Evolutionary conservation across 2,797 vertebrate genomes (phyloP), one percentile per base, ranked within the genome.

Genomic region (Lindbergichthys nudifrons): DNA sequence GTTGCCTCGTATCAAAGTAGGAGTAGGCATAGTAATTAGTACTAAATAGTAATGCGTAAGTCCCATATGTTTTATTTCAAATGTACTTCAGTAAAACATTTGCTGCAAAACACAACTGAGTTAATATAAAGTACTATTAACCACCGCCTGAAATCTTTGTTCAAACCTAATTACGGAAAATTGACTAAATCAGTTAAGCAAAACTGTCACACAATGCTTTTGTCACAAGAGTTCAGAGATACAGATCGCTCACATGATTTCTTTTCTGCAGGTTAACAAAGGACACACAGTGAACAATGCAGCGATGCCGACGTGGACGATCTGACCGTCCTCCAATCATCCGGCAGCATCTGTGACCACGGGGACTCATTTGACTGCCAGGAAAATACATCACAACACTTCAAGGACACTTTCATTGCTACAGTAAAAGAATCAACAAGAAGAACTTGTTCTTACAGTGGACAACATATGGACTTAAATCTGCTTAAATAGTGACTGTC

Each of bases 261-360:
- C 42, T 65, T 50, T n/a, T 2, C 73, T 73, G 39, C 88, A 88
- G 85, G 81, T 86, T 68, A 73, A 74, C 68, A 56, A 56, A 82
- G 59, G 83, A 78, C 14, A 0, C 50, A 60, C 54, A 52, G 57
- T 66, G 53, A 63, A 39, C 71, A 5, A 41, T 10, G 14, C 36
- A 50, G 26, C 8, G 0, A 36, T 57, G 60, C 50, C 69, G 53
- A n/a, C 43, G 10, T 41, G 46, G 73, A 76, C 32, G 12, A 41
- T 69, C 12, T 43, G 30, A 76, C 39, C 65, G 57, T 66, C 75
- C 65, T 30, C 7, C 46, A 75, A 65, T 59, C 46, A 74, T 70
- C 59, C 53, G 36, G 30, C 61, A 45, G 30, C 26, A 23, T 57
- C 42, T 62, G 19, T 46, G 51, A 72, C 73, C 63, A 60, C 30